Base-by-base conservation (phyloP, 2,113 vertebrate genomes). In the Vulpes vulpes region DNA sequence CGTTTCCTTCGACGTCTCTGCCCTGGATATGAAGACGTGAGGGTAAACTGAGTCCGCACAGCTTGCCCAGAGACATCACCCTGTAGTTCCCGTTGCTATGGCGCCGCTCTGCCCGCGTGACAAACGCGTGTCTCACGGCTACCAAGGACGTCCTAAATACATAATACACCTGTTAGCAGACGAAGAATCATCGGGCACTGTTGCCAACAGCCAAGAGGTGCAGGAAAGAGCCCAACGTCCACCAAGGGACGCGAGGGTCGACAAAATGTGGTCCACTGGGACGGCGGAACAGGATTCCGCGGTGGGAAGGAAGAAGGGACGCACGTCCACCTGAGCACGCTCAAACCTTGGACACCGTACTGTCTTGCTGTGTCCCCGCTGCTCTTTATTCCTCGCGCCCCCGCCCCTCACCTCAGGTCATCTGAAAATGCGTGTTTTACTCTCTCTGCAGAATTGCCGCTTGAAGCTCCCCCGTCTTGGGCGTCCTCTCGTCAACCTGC, bases 281-380 rank as follows among this genome's bases (percentile, higher is more conserved):
- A 7, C 43, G 43, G 43, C 43, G 6, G 43, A 43, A 43, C 43
- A 43, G 43, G 43, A 43, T 43, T 43, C 43, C 43, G 6, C 43
- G 5, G 43, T 43, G 43, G 43, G 43, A 43, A 43, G 43, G 6
- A 43, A 43, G 43, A 43, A 43, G 43, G 43, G 43, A 43, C 43
- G 43, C 5, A 43, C 43, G 43, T 43, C 43, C 43, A 7, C 43
- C 43, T 43, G 43, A 43, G 43, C 43, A 43, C 6, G 6, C 43
- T 43, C 43, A 43, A 43, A 43, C 43, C 43, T 43, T 43, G 43
- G 43, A 32, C 0, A 0, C 15, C 0, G 1, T 0, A 2, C 3
- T 4, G 0, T 10, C 3, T 51, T 12, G 2, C 10, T 0, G 7
- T 0, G 0, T 2, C 3, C 38, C 9, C 8, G 0, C 6, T 16